phyloP scores from a whole-genome alignment of 2,113 vertebrate species.

The Cichladusa arquata region DNA sequence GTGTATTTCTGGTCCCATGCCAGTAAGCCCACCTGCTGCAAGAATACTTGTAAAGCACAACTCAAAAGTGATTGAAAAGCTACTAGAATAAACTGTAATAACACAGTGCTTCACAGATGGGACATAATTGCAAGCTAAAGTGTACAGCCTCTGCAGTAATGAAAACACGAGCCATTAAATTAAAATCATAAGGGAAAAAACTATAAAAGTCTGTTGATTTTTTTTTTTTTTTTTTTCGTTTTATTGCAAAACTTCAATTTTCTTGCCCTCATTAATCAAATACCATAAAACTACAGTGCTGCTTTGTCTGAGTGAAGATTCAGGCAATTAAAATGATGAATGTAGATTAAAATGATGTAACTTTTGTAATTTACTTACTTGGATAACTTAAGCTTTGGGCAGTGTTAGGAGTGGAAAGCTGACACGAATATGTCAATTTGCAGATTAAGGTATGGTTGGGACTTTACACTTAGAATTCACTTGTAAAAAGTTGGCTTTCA shows the following conservation, averaged over 20 bases:
- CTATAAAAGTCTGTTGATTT: conserved; percentile 83
- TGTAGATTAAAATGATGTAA: conserved; percentile 79
- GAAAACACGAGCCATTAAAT: conserved; percentile 86
- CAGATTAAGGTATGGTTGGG: background rate
- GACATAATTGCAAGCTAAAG: conserved; percentile 86
- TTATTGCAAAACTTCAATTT: conserved; percentile 88
- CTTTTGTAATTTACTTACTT: conserved; percentile 71
- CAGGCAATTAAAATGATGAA: conserved; percentile 77
- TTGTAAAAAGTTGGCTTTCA: background rate
- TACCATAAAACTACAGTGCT: conserved; percentile 78
- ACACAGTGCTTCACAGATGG: conserved; percentile 87
- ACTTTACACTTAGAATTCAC: background rate
- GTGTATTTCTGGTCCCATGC: conserved; percentile 82
- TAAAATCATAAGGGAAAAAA: conserved; percentile 86
- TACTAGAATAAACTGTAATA: conserved; percentile 88
- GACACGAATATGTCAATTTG: conserved; percentile 47
- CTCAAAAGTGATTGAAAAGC: conserved; percentile 89
- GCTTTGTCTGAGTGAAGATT: conserved; percentile 77
- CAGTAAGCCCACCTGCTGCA: conserved; percentile 88
- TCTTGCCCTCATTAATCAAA: conserved; percentile 88
- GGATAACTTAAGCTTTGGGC: conserved; percentile 57
- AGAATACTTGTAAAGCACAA: conserved; percentile 88
- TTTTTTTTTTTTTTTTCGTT: conserved; percentile 68
- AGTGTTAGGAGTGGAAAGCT: conserved; percentile 23
- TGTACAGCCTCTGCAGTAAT: conserved; percentile 84